Percentiles rank a stretch among this genome's conserved stretches.
Conservation (phyloP, 2,888 invertebrate genomes). For the Daptonema setosum region DNA sequence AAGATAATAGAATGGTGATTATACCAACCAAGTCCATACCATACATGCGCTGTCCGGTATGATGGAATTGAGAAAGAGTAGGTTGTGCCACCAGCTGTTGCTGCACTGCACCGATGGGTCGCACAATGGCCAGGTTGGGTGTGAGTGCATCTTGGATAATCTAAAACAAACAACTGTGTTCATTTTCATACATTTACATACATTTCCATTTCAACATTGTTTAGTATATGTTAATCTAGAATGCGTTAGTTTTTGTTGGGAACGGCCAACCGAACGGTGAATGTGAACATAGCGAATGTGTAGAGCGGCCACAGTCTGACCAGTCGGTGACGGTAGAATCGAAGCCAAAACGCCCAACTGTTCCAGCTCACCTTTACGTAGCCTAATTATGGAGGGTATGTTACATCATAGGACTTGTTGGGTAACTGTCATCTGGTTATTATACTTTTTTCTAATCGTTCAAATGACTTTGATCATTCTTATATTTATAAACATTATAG, state of each 20-base stretch:
- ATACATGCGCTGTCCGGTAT: neutral
- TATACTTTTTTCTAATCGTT: too few species aligned
- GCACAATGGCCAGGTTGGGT: conserved; percentile 19
- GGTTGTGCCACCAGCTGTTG: conserved; percentile 20
- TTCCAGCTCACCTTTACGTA: neutral
- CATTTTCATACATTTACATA: too few species aligned
- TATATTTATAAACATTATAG: too few species aligned
- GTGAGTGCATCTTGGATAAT: conserved; percentile 6
- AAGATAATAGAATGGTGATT: too few species aligned
- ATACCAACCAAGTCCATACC: conserved; percentile 12
- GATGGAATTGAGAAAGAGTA: conserved; percentile 16
- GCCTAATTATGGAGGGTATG: too few species aligned
- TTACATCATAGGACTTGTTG: too few species aligned
- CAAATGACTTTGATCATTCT: too few species aligned
- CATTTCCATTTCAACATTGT: too few species aligned
- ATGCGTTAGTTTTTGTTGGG: too few species aligned
- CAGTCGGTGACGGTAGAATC: conserved; percentile 23
- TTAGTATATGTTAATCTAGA: too few species aligned
- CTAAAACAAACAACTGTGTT: neutral
- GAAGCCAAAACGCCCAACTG: conserved; percentile 14
- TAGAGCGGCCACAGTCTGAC: conserved; percentile 26
- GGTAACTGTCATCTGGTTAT: too few species aligned
- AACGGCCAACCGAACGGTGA: conserved; percentile 17
- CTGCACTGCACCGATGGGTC: conserved; percentile 25
- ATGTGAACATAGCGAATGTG: conserved; percentile 21